Conservation (phyloP, 2,888 invertebrate species). For the Cephus rjabovi region DNA sequence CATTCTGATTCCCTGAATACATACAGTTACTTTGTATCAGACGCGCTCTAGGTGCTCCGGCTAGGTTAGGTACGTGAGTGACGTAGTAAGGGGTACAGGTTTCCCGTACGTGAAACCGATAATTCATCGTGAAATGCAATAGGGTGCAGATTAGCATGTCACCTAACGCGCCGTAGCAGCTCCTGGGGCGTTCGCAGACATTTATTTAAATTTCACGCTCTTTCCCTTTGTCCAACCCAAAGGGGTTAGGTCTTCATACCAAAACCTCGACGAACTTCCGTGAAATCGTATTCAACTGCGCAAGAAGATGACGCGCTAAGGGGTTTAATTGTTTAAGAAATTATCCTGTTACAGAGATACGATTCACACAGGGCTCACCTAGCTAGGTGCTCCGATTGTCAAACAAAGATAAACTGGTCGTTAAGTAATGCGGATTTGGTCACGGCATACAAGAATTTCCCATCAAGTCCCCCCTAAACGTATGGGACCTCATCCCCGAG, state of each 20-base stretch:
- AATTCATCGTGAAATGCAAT: constrained; percentile 41
- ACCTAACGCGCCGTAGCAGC: constrained; percentile 56
- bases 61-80: not conserved
- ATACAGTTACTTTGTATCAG: not conserved
- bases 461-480: not conserved
- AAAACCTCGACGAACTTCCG: constrained; percentile 37
- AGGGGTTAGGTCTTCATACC: constrained; percentile 10
- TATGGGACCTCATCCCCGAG: not conserved
- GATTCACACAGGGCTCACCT: not conserved
- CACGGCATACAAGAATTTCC: not conserved
- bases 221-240: constrained; percentile 45
- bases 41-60: not conserved
- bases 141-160: constrained; percentile 58
- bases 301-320: not conserved
- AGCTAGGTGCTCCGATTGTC: not conserved
- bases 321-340: not conserved
- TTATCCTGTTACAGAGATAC: not conserved
- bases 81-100: constrained; percentile 18
- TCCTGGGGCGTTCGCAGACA: constrained; percentile 44
- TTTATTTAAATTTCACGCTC: constrained; percentile 66
- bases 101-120: constrained; percentile 32
- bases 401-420: not conserved
- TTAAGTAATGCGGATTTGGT: not conserved
- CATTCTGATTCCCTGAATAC: not conserved
- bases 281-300: constrained; percentile 49